These are phyloP conservation scores for Acronicta aceris DNA, from an alignment of 2,888 invertebrate genomes.

Conservation along the genomic window DNA sequence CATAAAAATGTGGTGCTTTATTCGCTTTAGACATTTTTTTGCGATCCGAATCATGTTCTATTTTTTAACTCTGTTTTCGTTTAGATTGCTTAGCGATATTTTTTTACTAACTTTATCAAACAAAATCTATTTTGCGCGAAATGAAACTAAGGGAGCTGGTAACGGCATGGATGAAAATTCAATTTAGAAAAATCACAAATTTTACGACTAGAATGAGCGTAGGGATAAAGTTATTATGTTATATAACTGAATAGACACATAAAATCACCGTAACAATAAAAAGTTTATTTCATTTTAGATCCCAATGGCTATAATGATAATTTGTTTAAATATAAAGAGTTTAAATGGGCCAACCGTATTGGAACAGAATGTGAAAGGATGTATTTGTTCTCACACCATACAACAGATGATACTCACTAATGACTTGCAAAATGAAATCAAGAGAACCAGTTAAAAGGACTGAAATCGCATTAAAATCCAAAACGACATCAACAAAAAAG, in stretches of 20 bases:
- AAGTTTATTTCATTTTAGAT: constrained; percentile 27
- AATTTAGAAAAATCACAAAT: constrained; percentile 47
- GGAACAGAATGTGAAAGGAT: constrained; percentile 27
- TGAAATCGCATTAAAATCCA: constrained; percentile 75
- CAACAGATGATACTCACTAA: constrained; percentile 68
- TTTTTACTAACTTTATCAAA: constrained; percentile 41
- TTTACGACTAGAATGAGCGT: constrained; percentile 45
- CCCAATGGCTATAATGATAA: constrained; percentile 27
- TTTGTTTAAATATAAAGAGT: constrained; percentile 25
- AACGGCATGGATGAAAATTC: constrained; percentile 50
- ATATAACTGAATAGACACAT: constrained; percentile 39
- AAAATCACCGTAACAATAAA: constrained; percentile 37
- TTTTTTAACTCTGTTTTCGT: constrained; percentile 36
- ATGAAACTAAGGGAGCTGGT: constrained; percentile 33
- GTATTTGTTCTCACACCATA: constrained; percentile 51
- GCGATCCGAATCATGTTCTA: constrained; percentile 25
- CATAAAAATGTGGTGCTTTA: constrained; percentile 38
- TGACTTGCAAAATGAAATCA: constrained; percentile 76
- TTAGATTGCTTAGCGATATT: constrained; percentile 33
- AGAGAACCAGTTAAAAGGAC: constrained; percentile 63
- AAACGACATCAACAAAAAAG: constrained; percentile 76
- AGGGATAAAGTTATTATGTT: constrained; percentile 41
- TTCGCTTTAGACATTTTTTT: constrained; percentile 27
- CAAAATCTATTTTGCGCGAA: constrained; percentile 39
- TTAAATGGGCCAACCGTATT: constrained; percentile 25